These are phyloP conservation scores for Nettapus auritus DNA, from an alignment of 2,113 vertebrate species.

Conservation along the genomic window DNA sequence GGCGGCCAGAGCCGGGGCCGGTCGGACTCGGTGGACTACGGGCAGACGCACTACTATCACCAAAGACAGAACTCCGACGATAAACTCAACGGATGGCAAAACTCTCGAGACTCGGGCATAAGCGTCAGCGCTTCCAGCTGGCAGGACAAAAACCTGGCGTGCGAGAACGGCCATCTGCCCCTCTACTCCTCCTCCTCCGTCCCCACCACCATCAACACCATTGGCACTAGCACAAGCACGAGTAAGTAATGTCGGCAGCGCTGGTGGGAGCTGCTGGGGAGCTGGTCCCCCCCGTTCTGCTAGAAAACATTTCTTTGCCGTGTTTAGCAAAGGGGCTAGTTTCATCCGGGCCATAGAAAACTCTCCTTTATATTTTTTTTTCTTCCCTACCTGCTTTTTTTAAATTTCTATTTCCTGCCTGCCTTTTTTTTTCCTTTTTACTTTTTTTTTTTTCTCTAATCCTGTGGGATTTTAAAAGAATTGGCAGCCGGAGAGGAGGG, in stretches of 20 bases:
- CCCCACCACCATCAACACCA: conserved; percentile 94
- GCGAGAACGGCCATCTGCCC: conserved; percentile 93
- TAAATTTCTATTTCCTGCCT: not conserved
- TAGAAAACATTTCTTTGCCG: conserved; percentile 73
- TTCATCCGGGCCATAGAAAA: conserved; percentile 78
- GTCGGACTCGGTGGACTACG: conserved; percentile 91
- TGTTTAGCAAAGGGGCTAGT: conserved; percentile 79
- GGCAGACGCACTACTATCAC: conserved; percentile 90
- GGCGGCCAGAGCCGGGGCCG: conserved; percentile 78
- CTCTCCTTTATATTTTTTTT: conserved; percentile 41
- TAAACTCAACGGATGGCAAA: conserved; percentile 97
- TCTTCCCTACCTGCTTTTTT: not conserved
- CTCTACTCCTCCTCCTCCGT: conserved; percentile 96
- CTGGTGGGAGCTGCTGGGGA: not conserved
- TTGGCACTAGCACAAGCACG: conserved; percentile 90
- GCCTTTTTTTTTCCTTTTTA: not conserved
- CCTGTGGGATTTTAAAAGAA: conserved; percentile 11
- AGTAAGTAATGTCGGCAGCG: conserved; percentile 79
- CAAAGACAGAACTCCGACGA: conserved; percentile 98
- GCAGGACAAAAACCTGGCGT: conserved; percentile 88
- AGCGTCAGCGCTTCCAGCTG: conserved; percentile 84
- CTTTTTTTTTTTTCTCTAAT: not conserved
- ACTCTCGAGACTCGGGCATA: conserved; percentile 91
- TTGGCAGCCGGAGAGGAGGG: conserved; percentile 3
- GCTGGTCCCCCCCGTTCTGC: not conserved